These are phyloP conservation scores for Phyllostomus discolor DNA, from an alignment of 2,113 vertebrate genomes.

Conservation along the genomic window DNA sequence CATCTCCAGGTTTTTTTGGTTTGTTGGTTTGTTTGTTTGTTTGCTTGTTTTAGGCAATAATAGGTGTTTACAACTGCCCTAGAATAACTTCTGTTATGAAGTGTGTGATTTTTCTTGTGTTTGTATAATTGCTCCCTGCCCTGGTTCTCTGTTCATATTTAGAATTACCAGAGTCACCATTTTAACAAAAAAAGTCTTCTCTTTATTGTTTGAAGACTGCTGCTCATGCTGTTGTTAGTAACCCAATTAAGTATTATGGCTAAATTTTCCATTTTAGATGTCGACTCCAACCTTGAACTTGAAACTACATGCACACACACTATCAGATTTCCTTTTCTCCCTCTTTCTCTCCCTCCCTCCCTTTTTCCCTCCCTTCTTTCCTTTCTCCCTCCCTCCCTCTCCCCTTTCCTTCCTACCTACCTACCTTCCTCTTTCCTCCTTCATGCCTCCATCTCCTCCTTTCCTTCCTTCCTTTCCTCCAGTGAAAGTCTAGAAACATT, in stretches of 20 bases:
- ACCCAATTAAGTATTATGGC: not conserved
- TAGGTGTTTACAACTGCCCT: not conserved
- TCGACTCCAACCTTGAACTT: not conserved
- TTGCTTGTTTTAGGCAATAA: not conserved
- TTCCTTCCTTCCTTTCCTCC: not conserved
- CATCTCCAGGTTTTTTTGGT: not conserved
- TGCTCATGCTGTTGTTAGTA: not conserved
- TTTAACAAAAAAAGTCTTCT: not conserved
- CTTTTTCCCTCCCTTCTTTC: fast-evolving
- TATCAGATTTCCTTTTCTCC: not conserved
- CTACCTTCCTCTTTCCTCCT: not conserved
- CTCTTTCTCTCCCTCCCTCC: fast-evolving
- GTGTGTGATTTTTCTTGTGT: not conserved
- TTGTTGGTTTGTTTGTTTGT: not conserved
- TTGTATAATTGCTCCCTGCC: not conserved
- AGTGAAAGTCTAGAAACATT: not conserved
- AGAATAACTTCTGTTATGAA: not conserved
- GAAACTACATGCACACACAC: not conserved
- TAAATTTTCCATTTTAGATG: not conserved
- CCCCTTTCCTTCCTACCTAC: not conserved
- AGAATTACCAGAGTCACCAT: not conserved
- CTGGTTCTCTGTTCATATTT: not conserved
- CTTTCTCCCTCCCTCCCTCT: fast-evolving
- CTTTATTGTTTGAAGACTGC: not conserved
- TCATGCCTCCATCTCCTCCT: not conserved